Conservation (phyloP, 2,797 vertebrate genomes). For the Amniataba percoides region DNA sequence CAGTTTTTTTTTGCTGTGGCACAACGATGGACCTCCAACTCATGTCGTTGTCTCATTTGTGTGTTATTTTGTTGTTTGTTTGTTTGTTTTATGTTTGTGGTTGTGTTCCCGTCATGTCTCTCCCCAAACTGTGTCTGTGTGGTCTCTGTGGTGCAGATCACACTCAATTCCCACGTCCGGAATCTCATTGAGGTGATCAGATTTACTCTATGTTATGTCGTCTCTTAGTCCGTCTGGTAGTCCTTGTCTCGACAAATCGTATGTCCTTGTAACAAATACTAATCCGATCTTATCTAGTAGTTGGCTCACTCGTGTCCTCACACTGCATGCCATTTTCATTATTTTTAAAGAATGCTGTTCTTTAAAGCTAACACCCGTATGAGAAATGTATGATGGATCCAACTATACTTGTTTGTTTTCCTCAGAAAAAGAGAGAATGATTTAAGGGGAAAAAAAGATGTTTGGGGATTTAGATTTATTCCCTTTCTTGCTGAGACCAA, state of each 20-base stretch:
- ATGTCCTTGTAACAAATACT: conserved; percentile 61
- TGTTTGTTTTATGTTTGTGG: conserved; percentile 72
- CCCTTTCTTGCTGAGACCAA: not conserved
- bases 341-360: conserved; percentile 1
- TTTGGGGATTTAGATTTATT: conserved; percentile 25
- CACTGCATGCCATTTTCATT: conserved; percentile 68
- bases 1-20: conserved; percentile 60
- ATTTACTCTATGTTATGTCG: conserved; percentile 77
- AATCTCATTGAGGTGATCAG: conserved; percentile 91
- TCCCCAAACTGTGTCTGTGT: conserved; percentile 78
- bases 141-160: conserved; percentile 87
- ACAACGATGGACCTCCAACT: conserved; percentile 76
- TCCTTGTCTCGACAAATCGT: conserved; percentile 54
- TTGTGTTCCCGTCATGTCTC: conserved; percentile 75
- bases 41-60: conserved; percentile 71
- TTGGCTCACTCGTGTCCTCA: conserved; percentile 43
- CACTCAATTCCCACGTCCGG: conserved; percentile 90
- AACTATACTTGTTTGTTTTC: not conserved
- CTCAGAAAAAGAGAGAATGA: not conserved
- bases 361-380: conserved; percentile 9
- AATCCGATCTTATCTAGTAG: conserved; percentile 52
- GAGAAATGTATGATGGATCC: not conserved
- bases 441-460: not conserved
- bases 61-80: conserved; percentile 67
- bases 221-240: conserved; percentile 69